Evolutionary conservation across 2,797 vertebrate species (phyloP).

Genomic region (Cynodonichthys magdalenae): DNA sequence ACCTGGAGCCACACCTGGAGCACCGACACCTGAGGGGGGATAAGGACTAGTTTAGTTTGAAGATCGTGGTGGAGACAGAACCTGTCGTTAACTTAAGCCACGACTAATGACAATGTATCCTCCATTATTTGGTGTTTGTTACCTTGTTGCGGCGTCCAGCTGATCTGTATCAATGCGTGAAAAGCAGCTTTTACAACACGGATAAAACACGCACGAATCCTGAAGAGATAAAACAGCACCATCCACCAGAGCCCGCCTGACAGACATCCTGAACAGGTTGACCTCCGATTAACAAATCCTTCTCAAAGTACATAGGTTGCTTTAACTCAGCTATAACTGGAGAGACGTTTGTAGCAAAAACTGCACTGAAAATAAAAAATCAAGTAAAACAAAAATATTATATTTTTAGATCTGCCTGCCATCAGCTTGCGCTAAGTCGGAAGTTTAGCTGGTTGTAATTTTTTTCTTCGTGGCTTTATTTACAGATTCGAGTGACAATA

Average conservation of each 20-base stretch:
- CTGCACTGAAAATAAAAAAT: neutral
- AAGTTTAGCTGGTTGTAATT: too few relatives aligned
- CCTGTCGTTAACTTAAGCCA: too few relatives aligned
- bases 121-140: neutral
- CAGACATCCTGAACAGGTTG: slow-evolving; percentile 44
- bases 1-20: slow-evolving; percentile 83
- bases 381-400: neutral
- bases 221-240: slow-evolving; percentile 72
- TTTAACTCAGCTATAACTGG: neutral
- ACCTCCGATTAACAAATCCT: neutral
- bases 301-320: neutral
- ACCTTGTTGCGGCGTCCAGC: slow-evolving; percentile 55
- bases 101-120: neutral
- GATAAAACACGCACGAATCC: slow-evolving; percentile 73
- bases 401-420: neutral
- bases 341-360: neutral
- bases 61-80: neutral
- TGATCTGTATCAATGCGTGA: slow-evolving; percentile 60
- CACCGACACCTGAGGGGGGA: slow-evolving; percentile 82
- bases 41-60: neutral
- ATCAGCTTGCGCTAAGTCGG: neutral
- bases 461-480: slow-evolving; percentile 8
- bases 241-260: slow-evolving; percentile 60
- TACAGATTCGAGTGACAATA: neutral
- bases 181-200: slow-evolving; percentile 74